Evolutionary conservation across 2,888 invertebrate species (phyloP), one percentile per base, ranked within the genome.

Genomic region (Hetaerina titia): DNA sequence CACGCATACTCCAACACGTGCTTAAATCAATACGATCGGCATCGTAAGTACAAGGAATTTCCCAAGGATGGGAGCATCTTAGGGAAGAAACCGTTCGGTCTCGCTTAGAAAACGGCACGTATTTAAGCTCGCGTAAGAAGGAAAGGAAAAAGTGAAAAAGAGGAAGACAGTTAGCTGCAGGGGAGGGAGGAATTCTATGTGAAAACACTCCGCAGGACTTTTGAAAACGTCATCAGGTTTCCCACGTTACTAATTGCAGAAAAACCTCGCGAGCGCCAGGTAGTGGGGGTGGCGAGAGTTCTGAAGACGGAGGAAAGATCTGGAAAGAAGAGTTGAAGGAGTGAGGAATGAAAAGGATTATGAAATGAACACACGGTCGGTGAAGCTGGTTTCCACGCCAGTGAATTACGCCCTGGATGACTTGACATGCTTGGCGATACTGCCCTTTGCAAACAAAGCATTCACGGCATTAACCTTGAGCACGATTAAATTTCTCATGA

Each of bases 191-290:
- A 89, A 89, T 89, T 57, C 58, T 58, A n/a, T n/a, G 89, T 4
- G 89, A 89, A 58, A 58, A 89, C n/a, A 58, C n/a, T n/a, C 57
- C 56, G 22, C n/a, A 57, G 89, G 89, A 81, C 89, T n/a, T 58
- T 13, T 89, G 19, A 58, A 7, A 56, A 89, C 58, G 92, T 92
- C 92, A 69, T 92, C 56, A 25, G 69, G 56, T 74, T 92, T 92
- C 92, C 92, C 92, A 92, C 92, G 92, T 92, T 92, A 64, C 92
- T 56, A 57, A 92, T 92, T 56, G 58, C 89, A 89, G 89, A 89
- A 89, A 89, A 89, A 89, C 57, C 7, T 17, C n/a, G 89, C 56
- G 57, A n/a, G 6, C 57, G n/a, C 22, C 89, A n/a, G 4, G 45
- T 56, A 15, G 56, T 45, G 19, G 15, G 22, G 56, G 69, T n/a